Evolutionary conservation across 1,140 invertebrate species (phyloP).

Genomic region (fruit fly (Drosophila melanogaster)): Release_6_plus_ISO1_MT NT_033779.5:18457501-18458000

Average conservation of each 20-base stretch:
- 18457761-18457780: too few relatives aligned
- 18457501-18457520: conserved; percentile 55
- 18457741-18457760: too few relatives aligned
- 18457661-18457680: too few relatives aligned
- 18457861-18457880: neutral
- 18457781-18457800: too few relatives aligned
- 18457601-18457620: neutral
- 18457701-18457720: too few relatives aligned
- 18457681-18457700: too few relatives aligned
- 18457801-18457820: too few relatives aligned
- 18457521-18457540: conserved; percentile 20
- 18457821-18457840: neutral
- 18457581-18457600: neutral
- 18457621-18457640: neutral
- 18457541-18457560: neutral
- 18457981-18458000: neutral
- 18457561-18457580: neutral
- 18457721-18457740: too few relatives aligned
- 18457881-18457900: conserved; percentile 14
- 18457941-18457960: neutral
- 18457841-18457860: neutral
- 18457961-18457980: neutral
- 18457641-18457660: too few relatives aligned
- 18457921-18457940: conserved; percentile 27
- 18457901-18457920: conserved; percentile 15